These are phyloP conservation scores for Catalaphyllia jardinei DNA, from an alignment of 64 coral and sea anemone genomes.

Conservation along the genomic window DNA sequence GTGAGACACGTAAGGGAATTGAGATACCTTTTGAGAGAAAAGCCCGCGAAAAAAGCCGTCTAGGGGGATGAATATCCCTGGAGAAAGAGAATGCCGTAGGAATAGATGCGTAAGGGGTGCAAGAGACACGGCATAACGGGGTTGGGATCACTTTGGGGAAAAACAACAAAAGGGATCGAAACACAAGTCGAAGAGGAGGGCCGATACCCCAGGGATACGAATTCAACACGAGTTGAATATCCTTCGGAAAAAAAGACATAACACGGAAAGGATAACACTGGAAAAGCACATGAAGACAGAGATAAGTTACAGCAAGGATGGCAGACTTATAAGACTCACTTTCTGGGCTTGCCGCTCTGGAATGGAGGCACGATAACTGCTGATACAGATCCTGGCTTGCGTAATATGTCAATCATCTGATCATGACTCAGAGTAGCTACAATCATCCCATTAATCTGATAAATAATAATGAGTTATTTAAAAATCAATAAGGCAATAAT, in stretches of 20 bases:
- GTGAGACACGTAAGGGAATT: background rate
- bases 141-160: background rate
- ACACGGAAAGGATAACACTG: background rate
- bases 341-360: constrained; percentile 90
- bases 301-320: background rate
- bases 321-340: constrained; percentile 45
- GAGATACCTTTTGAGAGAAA: too few species aligned
- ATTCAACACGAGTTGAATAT: background rate
- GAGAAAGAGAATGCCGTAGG: background rate
- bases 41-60: too few species aligned
- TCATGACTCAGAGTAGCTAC: constrained; percentile 88
- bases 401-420: constrained; percentile 95
- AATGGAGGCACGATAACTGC: constrained; percentile 91
- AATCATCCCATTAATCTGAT: constrained; percentile 86
- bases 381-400: constrained; percentile 89
- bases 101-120: too few species aligned
- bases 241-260: background rate
- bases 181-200: background rate
- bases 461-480: background rate
- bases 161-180: background rate
- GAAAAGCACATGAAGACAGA: background rate
- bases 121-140: background rate
- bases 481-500: too few species aligned
- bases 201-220: background rate
- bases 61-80: background rate